phyloP scores from a whole-genome alignment of 2,113 vertebrate species.

The Oryzias celebensis region DNA sequence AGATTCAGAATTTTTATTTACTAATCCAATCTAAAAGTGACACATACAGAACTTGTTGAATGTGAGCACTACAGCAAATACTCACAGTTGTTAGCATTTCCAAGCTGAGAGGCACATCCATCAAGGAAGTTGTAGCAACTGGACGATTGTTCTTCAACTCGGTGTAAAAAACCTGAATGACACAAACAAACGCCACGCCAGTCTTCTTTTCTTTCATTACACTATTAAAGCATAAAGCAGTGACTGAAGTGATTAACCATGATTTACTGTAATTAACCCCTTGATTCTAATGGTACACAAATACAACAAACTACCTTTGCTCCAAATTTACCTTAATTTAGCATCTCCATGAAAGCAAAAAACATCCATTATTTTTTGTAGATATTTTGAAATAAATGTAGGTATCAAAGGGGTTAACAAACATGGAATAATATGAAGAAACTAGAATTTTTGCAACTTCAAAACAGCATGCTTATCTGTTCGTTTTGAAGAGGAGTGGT shows the following conservation, averaged over 20 bases:
- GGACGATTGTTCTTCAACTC: slow-evolving; percentile 78
- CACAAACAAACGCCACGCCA: not conserved
- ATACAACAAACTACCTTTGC: too few relatives aligned
- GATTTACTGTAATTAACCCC: too few relatives aligned
- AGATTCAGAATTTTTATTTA: too few relatives aligned
- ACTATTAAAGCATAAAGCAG: not conserved
- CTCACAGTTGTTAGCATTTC: slow-evolving; percentile 84
- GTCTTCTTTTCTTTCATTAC: not conserved
- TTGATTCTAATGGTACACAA: too few relatives aligned
- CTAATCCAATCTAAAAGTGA: not conserved
- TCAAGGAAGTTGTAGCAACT: slow-evolving; percentile 65
- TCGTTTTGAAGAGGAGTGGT: slow-evolving; percentile 37
- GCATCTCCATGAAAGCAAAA: too few relatives aligned
- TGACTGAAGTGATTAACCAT: not conserved
- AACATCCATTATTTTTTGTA: too few relatives aligned
- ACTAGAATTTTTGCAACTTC: slow-evolving; percentile 15
- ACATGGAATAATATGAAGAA: slow-evolving; percentile 15
- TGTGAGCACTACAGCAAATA: slow-evolving; percentile 20
- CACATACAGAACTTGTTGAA: not conserved
- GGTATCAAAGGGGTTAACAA: not conserved
- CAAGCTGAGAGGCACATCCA: slow-evolving; percentile 79
- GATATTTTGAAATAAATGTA: too few relatives aligned
- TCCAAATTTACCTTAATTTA: too few relatives aligned
- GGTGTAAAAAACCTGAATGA: slow-evolving; percentile 87
- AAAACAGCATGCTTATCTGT: slow-evolving; percentile 26